phyloP scores from a whole-genome alignment of 2,113 vertebrate species.

The Oryzias celebensis region DNA sequence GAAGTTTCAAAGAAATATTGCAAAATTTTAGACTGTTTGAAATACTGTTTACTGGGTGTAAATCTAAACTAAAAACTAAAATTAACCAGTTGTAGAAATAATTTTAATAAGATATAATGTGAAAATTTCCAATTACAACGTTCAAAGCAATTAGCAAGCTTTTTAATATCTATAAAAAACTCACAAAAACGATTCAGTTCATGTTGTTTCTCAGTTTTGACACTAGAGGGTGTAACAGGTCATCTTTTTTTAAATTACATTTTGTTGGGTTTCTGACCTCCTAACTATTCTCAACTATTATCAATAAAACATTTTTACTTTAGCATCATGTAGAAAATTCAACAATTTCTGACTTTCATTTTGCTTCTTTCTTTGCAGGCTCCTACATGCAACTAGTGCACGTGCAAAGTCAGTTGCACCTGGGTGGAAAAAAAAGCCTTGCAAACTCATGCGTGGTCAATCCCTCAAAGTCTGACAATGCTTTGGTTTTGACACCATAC shows the following conservation, averaged over 20 bases:
- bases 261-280: background rate
- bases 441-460: constrained; percentile 36
- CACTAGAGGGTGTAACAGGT: constrained; percentile 63
- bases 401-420: constrained; percentile 19
- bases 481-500: constrained; percentile 47
- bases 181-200: background rate
- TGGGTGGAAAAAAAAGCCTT: background rate
- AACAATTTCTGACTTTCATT: background rate
- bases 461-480: constrained; percentile 62
- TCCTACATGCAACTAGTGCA: constrained; percentile 12
- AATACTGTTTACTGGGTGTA: too few relatives aligned
- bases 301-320: constrained; percentile 6
- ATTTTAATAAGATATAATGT: too few relatives aligned
- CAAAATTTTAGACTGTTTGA: too few relatives aligned
- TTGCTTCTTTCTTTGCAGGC: background rate
- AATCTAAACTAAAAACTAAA: too few relatives aligned
- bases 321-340: constrained; percentile 11
- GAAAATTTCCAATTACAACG: too few relatives aligned
- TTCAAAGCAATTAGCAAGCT: too few relatives aligned
- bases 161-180: too few relatives aligned
- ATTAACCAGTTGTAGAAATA: too few relatives aligned
- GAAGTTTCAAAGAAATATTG: too few relatives aligned
- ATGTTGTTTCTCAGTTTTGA: constrained; percentile 5
- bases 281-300: constrained; percentile 8
- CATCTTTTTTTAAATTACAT: background rate